phyloP scores from a whole-genome alignment of 1,140 invertebrate species.

The Drosophila pseudoobscura region DNA sequence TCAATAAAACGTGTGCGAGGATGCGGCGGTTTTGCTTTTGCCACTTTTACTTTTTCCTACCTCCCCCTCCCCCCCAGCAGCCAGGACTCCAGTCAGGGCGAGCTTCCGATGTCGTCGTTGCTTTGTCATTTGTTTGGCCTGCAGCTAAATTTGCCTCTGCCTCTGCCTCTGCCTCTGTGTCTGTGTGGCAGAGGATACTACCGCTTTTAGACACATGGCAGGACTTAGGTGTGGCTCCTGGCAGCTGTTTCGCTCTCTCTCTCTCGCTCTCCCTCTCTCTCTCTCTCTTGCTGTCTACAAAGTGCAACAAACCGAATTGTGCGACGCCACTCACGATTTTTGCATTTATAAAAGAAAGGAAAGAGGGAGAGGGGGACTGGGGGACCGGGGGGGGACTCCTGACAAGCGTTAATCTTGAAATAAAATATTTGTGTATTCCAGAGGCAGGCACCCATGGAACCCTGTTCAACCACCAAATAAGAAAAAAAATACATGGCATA shows the following conservation, averaged over 20 bases:
- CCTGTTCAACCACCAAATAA: conserved; percentile 60
- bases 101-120: conserved; percentile 63
- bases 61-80: conserved; percentile 18
- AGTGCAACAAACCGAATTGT: conserved; percentile 78
- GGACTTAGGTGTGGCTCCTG: conserved; percentile 76
- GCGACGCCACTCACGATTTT: conserved; percentile 32
- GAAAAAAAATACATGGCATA: conserved; percentile 54
- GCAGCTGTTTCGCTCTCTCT: conserved; percentile 61
- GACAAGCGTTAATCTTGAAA: conserved; percentile 79
- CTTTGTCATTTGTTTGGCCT: conserved; percentile 81
- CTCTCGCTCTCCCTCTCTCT: conserved; percentile 7
- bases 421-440: conserved; percentile 70
- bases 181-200: background rate
- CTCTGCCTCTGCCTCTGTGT: background rate
- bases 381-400: conserved; percentile 14
- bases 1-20: conserved; percentile 80
- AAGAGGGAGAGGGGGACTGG: background rate
- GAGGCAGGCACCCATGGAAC: conserved; percentile 3
- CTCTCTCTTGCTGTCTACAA: conserved; percentile 39
- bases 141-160: conserved; percentile 76
- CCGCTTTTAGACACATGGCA: conserved; percentile 23
- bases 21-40: conserved; percentile 56
- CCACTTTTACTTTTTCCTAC: conserved; percentile 74
- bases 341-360: conserved; percentile 54
- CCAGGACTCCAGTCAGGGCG: conserved; percentile 35